Percentiles rank a stretch among this genome's conserved stretches.
Evolutionary conservation across 2,888 invertebrate genomes (phyloP).

Genomic region (Abscondita cerata): DNA sequence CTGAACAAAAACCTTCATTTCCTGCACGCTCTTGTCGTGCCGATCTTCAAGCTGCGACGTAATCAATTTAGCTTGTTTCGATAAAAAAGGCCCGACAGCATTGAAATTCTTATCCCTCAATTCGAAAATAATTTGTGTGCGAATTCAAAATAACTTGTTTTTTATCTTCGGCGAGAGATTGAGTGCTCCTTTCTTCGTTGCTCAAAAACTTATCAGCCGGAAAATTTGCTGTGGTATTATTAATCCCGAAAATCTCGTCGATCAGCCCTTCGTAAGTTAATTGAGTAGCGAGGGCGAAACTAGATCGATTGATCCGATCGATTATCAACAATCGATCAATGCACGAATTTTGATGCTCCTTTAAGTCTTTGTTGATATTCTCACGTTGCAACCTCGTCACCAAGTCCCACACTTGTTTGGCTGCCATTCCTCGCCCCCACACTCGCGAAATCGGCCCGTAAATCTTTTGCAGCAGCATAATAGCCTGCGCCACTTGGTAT

Average conservation of each 20-base stretch:
- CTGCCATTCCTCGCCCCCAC: constrained; percentile 87
- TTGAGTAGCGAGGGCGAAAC: constrained; percentile 92
- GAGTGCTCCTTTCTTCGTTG: constrained; percentile 68
- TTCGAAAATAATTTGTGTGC: constrained; percentile 87
- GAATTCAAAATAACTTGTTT: constrained; percentile 86
- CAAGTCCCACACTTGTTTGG: constrained; percentile 88
- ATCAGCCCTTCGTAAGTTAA: constrained; percentile 97
- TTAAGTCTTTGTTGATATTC: constrained; percentile 63
- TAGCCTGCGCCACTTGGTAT: constrained; percentile 85
- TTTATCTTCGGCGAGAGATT: constrained; percentile 68
- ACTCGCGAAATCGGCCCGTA: constrained; percentile 91
- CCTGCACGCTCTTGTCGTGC: constrained; percentile 90
- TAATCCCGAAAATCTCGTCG: constrained; percentile 92
- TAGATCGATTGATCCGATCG: constrained; percentile 90
- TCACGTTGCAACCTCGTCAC: constrained; percentile 76
- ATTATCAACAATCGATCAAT: constrained; percentile 91
- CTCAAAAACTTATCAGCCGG: constrained; percentile 85
- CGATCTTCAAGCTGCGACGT: constrained; percentile 85
- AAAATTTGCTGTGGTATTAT: constrained; percentile 79
- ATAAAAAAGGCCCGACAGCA: constrained; percentile 81
- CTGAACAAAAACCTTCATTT: constrained; percentile 93
- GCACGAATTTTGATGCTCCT: constrained; percentile 54
- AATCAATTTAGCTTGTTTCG: constrained; percentile 86
- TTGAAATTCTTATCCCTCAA: constrained; percentile 93
- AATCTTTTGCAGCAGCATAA: constrained; percentile 83